A percentile compares a stretch with the other conserved stretches of the same genome.
phyloP scores from a whole-genome alignment of 2,797 vertebrate species.

The Oreortyx pictus region DNA sequence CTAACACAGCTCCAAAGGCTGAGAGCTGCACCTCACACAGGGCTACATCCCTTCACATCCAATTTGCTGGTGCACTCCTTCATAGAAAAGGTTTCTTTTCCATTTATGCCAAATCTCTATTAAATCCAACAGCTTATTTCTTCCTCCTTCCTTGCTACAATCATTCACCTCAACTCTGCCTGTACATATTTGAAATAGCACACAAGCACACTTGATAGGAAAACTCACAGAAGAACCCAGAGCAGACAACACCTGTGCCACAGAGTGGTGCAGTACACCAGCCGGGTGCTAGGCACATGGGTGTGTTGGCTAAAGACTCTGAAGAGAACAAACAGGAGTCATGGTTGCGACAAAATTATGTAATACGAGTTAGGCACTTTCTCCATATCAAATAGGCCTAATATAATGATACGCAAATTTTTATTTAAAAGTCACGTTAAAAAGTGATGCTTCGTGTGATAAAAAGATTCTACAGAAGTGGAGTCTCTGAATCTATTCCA shows the following conservation, averaged over 20 bases:
- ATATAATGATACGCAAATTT: neutral
- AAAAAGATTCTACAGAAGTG: neutral
- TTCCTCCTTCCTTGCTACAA: neutral
- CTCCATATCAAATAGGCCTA: neutral
- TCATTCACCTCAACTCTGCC: neutral
- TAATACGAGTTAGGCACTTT: neutral
- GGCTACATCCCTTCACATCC: neutral
- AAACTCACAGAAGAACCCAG: neutral
- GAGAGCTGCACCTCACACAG: neutral
- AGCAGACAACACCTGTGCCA: neutral
- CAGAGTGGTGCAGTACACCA: neutral
- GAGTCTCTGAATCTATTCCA: neutral
- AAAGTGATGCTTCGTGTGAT: neutral
- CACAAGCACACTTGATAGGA: neutral
- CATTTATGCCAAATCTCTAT: neutral
- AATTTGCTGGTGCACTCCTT: neutral
- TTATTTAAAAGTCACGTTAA: neutral
- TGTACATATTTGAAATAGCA: neutral
- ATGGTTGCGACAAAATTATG: neutral
- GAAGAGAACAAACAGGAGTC: neutral
- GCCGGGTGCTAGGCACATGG: neutral
- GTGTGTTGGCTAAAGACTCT: neutral
- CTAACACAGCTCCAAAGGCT: neutral
- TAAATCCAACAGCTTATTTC: neutral
- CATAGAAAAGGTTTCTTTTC: neutral